These are phyloP conservation scores for Parazoanthus atlanticus DNA, from an alignment of 92 coral and sea anemone species.

Conservation along the genomic window DNA sequence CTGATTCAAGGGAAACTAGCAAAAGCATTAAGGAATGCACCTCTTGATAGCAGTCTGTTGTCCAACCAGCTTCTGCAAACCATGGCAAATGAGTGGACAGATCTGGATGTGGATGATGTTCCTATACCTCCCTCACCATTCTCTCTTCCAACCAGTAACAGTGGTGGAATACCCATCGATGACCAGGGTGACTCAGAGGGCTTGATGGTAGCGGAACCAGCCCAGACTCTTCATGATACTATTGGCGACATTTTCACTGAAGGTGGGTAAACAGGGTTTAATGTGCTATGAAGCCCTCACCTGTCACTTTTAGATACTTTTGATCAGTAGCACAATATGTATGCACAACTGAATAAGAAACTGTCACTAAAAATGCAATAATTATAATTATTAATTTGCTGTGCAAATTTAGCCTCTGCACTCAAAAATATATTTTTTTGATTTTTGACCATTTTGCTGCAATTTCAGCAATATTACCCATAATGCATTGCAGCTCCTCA, in stretches of 20 bases:
- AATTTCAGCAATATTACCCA: too few relatives aligned
- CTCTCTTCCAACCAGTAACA: conserved; percentile 59
- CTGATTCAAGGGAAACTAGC: conserved; percentile 88
- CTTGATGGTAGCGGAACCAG: conserved; percentile 92
- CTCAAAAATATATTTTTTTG: too few relatives aligned
- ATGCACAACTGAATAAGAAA: too few relatives aligned
- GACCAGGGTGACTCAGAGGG: conserved; percentile 72
- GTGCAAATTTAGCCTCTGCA: too few relatives aligned
- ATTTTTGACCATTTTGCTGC: too few relatives aligned
- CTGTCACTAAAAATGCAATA: too few relatives aligned
- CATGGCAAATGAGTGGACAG: conserved; percentile 50
- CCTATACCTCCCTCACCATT: conserved; percentile 83
- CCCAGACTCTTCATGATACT: conserved; percentile 91
- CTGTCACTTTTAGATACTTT: too few relatives aligned
- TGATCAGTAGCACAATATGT: too few relatives aligned
- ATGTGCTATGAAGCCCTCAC: too few relatives aligned
- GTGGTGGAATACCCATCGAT: conserved; percentile 58
- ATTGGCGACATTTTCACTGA: conserved; percentile 88
- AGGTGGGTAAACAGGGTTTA: conserved; percentile 44
- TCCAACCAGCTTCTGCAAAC: conserved; percentile 46
- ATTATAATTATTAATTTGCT: too few relatives aligned
- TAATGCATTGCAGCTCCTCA: too few relatives aligned
- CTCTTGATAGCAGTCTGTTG: conserved; percentile 46
- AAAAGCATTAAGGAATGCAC: conserved; percentile 66
- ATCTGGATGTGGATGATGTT: conserved; percentile 75